Evolutionary conservation across 2,113 vertebrate species (phyloP).

Genomic region (Phaetusa simplex): DNA sequence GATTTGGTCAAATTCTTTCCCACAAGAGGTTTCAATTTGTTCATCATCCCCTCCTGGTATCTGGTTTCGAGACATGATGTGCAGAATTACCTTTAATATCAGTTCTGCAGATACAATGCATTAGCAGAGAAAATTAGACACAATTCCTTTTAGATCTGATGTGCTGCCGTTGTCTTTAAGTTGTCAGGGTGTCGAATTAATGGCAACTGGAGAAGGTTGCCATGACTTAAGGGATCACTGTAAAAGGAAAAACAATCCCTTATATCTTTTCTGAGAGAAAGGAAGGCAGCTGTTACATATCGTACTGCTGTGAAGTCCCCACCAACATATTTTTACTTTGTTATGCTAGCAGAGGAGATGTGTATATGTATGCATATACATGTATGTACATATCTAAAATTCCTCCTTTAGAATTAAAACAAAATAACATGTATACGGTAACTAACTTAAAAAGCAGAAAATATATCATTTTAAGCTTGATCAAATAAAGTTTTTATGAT

Average conservation of each 20-base stretch:
- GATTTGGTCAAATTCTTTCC: constrained; percentile 79
- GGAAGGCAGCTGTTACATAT: constrained; percentile 71
- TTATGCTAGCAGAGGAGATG: background rate
- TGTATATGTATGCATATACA: background rate
- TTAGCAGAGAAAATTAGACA: constrained; percentile 75
- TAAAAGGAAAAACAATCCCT: constrained; percentile 63
- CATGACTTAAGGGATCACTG: constrained; percentile 68
- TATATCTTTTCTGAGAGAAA: constrained; percentile 19
- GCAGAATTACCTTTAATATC: constrained; percentile 81
- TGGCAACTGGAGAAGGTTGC: constrained; percentile 71
- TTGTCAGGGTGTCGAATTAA: constrained; percentile 74
- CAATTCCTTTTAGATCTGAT: constrained; percentile 71
- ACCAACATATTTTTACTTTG: background rate
- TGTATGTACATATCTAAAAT: background rate
- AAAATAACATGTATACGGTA: background rate
- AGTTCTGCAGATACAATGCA: constrained; percentile 72
- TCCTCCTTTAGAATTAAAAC: background rate
- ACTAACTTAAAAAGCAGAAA: background rate
- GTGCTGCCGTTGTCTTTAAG: constrained; percentile 76
- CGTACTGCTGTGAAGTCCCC: background rate
- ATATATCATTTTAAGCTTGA: background rate
- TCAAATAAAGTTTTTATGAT: background rate
- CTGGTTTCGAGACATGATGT: constrained; percentile 81
- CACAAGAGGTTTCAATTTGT: constrained; percentile 82
- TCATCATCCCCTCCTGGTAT: constrained; percentile 73